phyloP scores from a whole-genome alignment of 2,888 invertebrate species.

The Zhuqinia jingwanae region DNA sequence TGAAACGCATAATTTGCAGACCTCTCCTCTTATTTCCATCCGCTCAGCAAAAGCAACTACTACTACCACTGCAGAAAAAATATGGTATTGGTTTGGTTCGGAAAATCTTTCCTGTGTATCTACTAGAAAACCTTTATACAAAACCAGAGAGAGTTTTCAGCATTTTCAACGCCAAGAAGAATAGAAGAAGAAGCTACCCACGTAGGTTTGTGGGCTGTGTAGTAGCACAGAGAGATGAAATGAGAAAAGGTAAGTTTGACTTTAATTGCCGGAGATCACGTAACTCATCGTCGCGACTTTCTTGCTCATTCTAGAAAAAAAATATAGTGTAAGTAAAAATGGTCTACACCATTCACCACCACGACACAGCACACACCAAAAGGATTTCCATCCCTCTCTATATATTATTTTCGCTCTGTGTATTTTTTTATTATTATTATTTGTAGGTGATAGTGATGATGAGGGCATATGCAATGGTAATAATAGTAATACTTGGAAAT shows the following conservation, averaged over 20 bases:
- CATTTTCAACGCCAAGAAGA: background rate
- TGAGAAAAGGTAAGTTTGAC: constrained; percentile 60
- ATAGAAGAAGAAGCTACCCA: no score
- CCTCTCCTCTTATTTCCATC: constrained; percentile 36
- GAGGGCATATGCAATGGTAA: constrained; percentile 19
- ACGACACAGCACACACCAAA: background rate
- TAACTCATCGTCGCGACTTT: constrained; percentile 52
- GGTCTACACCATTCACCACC: background rate
- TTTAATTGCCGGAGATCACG: constrained; percentile 65
- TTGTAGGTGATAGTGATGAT: constrained; percentile 16
- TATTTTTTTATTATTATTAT: background rate
- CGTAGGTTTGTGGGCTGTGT: no score
- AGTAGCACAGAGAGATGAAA: background rate
- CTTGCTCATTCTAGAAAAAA: background rate
- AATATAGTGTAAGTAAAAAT: background rate
- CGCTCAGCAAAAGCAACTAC: constrained; percentile 18
- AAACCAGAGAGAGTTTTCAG: background rate
- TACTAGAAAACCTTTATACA: no score
- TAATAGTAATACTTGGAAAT: background rate
- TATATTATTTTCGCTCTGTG: background rate
- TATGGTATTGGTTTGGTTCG: background rate
- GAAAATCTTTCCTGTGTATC: constrained; percentile 6
- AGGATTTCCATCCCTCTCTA: background rate
- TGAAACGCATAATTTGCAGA: constrained; percentile 61
- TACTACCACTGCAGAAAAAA: background rate